Evolutionary conservation across 2,797 vertebrate species (phyloP).

Genomic region (Varecia variegata): DNA sequence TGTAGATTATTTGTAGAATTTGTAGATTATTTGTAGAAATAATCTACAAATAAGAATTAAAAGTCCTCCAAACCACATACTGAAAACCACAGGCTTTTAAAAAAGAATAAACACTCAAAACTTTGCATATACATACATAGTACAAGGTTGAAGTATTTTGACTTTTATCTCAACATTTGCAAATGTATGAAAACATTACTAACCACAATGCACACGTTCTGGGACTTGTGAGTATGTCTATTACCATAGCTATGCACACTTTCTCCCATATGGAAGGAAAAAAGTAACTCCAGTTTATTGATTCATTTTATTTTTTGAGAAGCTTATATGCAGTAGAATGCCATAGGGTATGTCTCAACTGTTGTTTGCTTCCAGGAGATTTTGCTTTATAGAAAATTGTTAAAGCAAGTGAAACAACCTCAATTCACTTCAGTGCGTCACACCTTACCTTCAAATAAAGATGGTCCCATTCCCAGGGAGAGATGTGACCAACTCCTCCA

Average conservation of each 20-base stretch:
- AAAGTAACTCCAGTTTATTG: constrained; percentile 88
- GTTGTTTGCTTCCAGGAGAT: constrained; percentile 31
- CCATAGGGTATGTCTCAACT: constrained; percentile 73
- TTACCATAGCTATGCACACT: constrained; percentile 71
- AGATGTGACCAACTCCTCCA: not conserved
- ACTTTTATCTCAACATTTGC: not conserved
- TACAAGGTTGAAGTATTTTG: constrained; percentile 89
- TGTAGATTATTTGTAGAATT: no score
- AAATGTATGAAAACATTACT: constrained; percentile 87
- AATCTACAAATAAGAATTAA: no score
- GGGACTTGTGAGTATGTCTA: constrained; percentile 8
- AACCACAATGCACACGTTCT: not conserved
- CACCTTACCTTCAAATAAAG: constrained; percentile 33
- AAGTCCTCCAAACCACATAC: constrained; percentile 65
- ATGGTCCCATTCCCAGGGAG: not conserved
- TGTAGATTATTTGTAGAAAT: no score
- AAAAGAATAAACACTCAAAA: constrained; percentile 96
- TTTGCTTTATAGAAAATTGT: constrained; percentile 63
- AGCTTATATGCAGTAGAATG: constrained; percentile 91
- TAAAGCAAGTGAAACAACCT: constrained; percentile 41
- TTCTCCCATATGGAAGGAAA: constrained; percentile 87
- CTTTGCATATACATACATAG: constrained; percentile 90
- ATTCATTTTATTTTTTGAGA: constrained; percentile 85
- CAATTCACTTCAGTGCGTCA: constrained; percentile 10
- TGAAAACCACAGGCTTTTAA: constrained; percentile 92